Evolutionary conservation across 2,888 invertebrate genomes (phyloP).

Genomic region (Coecobrya sp.): DNA sequence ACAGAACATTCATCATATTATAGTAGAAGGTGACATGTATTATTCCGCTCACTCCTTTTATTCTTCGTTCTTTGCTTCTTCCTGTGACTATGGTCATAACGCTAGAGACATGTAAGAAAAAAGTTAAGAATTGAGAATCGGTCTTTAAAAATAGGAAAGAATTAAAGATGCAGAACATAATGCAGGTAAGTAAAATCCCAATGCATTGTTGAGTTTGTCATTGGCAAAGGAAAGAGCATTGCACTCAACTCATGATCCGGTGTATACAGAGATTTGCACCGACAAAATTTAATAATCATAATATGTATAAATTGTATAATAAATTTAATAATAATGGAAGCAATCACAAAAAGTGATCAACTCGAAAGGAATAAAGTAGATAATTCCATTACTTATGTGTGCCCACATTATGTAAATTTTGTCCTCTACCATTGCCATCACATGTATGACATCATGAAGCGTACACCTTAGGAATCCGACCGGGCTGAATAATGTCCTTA

Average conservation of each 20-base stretch:
- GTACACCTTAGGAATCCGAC: background rate
- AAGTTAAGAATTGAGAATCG: slow-evolving; percentile 13
- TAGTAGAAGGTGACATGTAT: slow-evolving; percentile 40
- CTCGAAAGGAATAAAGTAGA: slow-evolving; percentile 2
- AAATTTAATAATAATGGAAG: slow-evolving; percentile 64
- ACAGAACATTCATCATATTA: slow-evolving; percentile 75
- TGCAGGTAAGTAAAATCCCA: background rate
- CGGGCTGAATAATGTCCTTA: background rate
- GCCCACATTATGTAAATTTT: slow-evolving; percentile 29
- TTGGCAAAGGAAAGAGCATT: slow-evolving; percentile 47
- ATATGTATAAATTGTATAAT: too few species aligned
- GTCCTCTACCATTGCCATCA: background rate
- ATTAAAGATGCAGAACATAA: background rate
- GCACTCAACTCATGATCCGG: background rate
- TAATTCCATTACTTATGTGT: slow-evolving; percentile 37
- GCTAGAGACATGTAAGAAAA: background rate
- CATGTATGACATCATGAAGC: slow-evolving; percentile 14
- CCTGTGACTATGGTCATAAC: background rate
- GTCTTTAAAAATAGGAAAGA: background rate
- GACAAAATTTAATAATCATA: background rate
- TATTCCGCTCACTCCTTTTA: slow-evolving; percentile 14
- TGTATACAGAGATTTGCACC: background rate
- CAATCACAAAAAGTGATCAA: slow-evolving; percentile 64
- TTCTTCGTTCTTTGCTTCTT: background rate
- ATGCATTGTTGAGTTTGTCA: background rate